Base-by-base conservation (phyloP, 2,888 invertebrate genomes). In the Sinohyriopsis cumingii region DNA sequence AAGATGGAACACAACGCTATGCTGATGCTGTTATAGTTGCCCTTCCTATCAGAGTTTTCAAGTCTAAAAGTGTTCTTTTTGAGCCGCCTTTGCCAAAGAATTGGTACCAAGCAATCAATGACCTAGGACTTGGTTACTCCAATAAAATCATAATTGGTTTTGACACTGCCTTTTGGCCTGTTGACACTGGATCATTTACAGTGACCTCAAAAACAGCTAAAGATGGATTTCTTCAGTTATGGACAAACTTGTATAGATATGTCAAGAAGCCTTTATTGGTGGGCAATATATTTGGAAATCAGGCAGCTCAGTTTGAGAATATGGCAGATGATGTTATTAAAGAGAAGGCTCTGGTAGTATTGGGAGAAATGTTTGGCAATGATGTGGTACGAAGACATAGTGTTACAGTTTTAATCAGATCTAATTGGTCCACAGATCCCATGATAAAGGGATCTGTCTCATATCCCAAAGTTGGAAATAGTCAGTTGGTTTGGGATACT, bases 11-110 rank as follows among this genome's bases (percentile, higher is more conserved):
- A 19, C 85, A 85, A 60, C 64, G 73, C 1, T 54, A 66, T 7
- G 85, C 80, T 63, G 85, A 86, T 68, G 74, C 79, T 53, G 84
- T 85, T n/a, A 74, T 87, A 24, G 76, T 87, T 25, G 83, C 87
- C n/a, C 72, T 87, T 9, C 86, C 87, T 3, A 24, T 81, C 1
- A 78, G 81, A 20, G 79, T 84, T 3, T 63, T 86, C 25, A 76
- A 81, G 56, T 69, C 70, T 18, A 77, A 77, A 25, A 66, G 70
- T 1, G 22, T 86, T 18, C 33, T 81, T 25, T 86, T 86, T 79
- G 86, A 85, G 20, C 85, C 85, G 1, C 63, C 68, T 15, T 75
- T 86, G 15, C 80, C 86, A 20, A 72, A 68, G 54, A 64, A 71
- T 1, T 82, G 81, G 76, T 65, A 77, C 22, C 66, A 76, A 25